Evolutionary conservation across 92 coral and sea anemone genomes (phyloP).

Genomic region (Palythoa heliodiscus): DNA sequence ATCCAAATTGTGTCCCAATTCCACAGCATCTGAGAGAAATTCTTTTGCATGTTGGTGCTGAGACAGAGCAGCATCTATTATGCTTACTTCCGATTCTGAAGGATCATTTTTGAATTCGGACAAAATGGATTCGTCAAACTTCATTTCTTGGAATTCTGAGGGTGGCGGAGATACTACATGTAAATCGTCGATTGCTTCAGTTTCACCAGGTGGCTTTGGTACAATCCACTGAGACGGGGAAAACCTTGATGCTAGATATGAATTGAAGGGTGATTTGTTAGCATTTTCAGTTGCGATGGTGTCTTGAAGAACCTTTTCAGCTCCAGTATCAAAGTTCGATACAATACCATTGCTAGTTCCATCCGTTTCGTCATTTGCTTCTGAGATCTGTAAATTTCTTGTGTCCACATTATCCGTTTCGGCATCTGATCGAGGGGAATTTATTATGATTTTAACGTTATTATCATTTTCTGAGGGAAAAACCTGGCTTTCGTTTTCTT

Average conservation of each 20-base stretch:
- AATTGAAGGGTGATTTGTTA: conserved; percentile 2
- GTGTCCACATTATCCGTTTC: neutral
- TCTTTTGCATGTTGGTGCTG: conserved; percentile 18
- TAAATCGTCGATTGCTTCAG: conserved; percentile 66
- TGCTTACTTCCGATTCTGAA: conserved; percentile 5
- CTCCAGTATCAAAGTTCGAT: neutral
- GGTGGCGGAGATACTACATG: conserved; percentile 80
- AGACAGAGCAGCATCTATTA: neutral
- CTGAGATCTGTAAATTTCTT: neutral
- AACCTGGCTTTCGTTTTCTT: neutral
- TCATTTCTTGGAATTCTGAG: conserved; percentile 21
- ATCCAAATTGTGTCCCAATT: conserved; percentile 43
- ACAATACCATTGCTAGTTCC: neutral
- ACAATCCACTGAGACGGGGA: conserved; percentile 74
- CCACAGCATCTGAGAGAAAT: conserved; percentile 17
- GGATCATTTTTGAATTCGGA: neutral
- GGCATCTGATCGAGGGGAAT: neutral
- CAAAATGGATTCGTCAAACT: conserved; percentile 4
- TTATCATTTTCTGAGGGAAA: neutral
- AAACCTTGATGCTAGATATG: conserved; percentile 37
- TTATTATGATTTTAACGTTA: neutral
- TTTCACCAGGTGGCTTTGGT: conserved; percentile 76
- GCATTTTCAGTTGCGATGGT: neutral
- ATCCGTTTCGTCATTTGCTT: neutral
- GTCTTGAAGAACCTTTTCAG: neutral